Base-by-base conservation (phyloP, 1,140 invertebrate genomes). In the Drosophila mauritiana region DNA sequence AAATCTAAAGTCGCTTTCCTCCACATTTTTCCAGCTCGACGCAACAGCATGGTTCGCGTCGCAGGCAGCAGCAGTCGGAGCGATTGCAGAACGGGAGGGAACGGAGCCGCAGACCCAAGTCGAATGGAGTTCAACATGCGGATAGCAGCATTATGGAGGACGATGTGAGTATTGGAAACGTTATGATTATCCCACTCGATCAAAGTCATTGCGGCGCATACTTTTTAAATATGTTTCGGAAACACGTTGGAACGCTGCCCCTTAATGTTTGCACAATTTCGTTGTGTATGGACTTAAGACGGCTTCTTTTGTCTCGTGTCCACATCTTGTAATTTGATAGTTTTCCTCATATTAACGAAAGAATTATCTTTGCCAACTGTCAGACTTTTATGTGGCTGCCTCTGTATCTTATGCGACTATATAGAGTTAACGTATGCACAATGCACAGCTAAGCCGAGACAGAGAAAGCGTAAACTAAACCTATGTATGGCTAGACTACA, bases 131-230 rank as follows among this genome's bases (percentile, higher is more conserved):
- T 46, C 91, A 93, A 57, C 80, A 93, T 90, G 80, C 80, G 55
- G 91, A 92, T 37, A 91, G 91, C 79, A 91, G 83, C 69, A 89
- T 92, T 45, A 90, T 92, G 90, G 91, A 92, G 49, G 90, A 92
- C 69, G 88, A 91, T 80, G 90, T 92, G 73, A 80, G 78, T 81
- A 56, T 22, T 34, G 45, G 36, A 36, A 20, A 20, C 42, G 54
- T 78, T 77, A 53, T 78, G 74, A 48, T 65, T 76, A 55, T 63
- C 39, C 36, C 58, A 72, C 52, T 78, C 55, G 61, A 68, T 62
- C 64, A 51, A 78, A 62, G 67, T 72, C 39, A 55, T 61, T 70
- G 49, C 43, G 45, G 46, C 75, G 76, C 63, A 85, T 73, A 74
- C 73, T 65, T 70, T 81, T 77, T 76, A 86, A 86, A 81, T 85